Conservation (phyloP, 2,797 vertebrate genomes). For the Typhlichthys subterraneus region DNA sequence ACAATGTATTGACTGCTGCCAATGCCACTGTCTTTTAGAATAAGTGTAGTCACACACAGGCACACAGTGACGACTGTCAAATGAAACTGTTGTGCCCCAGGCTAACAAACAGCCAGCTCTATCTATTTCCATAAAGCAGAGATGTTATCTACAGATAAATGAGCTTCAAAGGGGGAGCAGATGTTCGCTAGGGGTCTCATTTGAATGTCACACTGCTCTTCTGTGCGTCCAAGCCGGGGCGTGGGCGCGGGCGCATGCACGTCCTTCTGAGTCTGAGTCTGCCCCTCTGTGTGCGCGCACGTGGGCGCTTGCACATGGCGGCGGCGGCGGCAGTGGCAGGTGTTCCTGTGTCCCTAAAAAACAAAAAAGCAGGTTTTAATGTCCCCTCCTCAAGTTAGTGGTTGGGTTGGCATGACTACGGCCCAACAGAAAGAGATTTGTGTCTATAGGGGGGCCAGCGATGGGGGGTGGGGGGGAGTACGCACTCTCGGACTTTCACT, state of each 20-base stretch:
- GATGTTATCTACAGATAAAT: conserved; percentile 51
- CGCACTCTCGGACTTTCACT: conserved; percentile 58
- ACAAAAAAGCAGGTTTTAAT: conserved; percentile 76
- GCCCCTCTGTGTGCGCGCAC: conserved; percentile 17
- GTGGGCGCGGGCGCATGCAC: conserved; percentile 1
- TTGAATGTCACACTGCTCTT: conserved; percentile 60
- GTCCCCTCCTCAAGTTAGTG: conserved; percentile 83
- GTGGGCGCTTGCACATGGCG: conserved; percentile 60
- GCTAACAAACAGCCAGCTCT: conserved; percentile 1
- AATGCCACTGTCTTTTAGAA: too few species aligned
- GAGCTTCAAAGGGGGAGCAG: conserved; percentile 54
- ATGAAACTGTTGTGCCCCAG: not conserved
- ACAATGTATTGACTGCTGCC: too few species aligned
- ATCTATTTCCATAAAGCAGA: conserved; percentile 4
- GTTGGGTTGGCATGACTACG: conserved; percentile 81
- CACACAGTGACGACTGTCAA: conserved; percentile 14
- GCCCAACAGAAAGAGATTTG: conserved; percentile 85
- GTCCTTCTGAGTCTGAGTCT: conserved; percentile 4
- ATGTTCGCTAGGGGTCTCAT: conserved; percentile 63
- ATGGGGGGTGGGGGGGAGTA: conserved; percentile 58
- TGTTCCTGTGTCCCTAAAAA: conserved; percentile 78
- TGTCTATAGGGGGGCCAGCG: conserved; percentile 78
- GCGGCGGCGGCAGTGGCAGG: conserved; percentile 77
- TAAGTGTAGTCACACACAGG: not conserved
- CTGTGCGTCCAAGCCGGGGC: conserved; percentile 40